Conservation (phyloP, 2,113 vertebrate species). For the Corythornis vintsioides region DNA sequence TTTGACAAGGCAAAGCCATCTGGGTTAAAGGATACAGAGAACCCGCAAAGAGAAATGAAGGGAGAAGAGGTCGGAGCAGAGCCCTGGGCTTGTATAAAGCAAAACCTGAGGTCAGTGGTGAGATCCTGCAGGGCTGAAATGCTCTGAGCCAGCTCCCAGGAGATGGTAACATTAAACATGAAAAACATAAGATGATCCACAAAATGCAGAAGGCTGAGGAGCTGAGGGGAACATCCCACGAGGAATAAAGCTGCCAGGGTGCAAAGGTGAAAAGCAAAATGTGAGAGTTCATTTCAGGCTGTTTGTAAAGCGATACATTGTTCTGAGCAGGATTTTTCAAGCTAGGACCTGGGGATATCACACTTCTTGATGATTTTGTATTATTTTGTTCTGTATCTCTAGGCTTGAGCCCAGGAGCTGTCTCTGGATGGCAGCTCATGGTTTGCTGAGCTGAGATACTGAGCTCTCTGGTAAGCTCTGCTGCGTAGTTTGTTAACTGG, state of each 20-base stretch:
- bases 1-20: constrained; percentile 58
- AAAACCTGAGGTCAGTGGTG: not conserved
- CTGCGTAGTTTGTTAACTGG: not conserved
- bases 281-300: not conserved
- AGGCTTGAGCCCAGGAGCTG: not conserved
- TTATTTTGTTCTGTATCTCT: not conserved
- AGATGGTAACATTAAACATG: not conserved
- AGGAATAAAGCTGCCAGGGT: not conserved
- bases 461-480: not conserved
- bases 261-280: not conserved
- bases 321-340: not conserved
- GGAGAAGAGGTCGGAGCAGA: not conserved
- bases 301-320: not conserved
- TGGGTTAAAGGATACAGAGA: constrained; percentile 35
- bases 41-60: constrained; percentile 35
- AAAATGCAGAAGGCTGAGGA: not conserved
- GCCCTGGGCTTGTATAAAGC: constrained; percentile 4
- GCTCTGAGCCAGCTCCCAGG: not conserved
- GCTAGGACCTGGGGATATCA: not conserved
- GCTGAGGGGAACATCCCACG: not conserved
- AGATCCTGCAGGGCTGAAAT: constrained; percentile 14
- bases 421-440: not conserved
- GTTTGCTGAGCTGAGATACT: not conserved
- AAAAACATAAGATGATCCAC: not conserved
- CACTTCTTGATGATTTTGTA: not conserved